Conservation (phyloP, 2,888 invertebrate genomes). For the Microctonus brassicae region DNA sequence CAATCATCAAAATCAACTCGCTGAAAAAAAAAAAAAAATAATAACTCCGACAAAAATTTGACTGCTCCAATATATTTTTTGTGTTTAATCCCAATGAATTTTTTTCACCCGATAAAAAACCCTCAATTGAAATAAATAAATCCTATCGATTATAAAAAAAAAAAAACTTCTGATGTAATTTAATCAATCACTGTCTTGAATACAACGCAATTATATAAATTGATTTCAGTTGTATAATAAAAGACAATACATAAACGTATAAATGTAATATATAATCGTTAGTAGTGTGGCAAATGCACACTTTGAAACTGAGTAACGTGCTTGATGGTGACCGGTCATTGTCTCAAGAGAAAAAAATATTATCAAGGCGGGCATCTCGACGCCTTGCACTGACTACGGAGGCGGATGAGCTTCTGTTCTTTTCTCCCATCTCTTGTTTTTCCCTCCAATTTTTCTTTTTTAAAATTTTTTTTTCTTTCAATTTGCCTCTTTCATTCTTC, state of each 20-base stretch:
- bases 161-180: no score
- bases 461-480: conserved; percentile 38
- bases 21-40: no score
- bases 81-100: no score
- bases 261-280: conserved; percentile 15
- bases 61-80: no score
- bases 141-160: no score
- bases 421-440: conserved; percentile 22
- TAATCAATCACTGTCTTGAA: no score
- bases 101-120: no score
- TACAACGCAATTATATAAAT: not conserved
- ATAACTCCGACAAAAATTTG: no score
- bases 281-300: conserved; percentile 50
- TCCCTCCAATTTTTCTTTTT: conserved; percentile 1
- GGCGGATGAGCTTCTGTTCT: conserved; percentile 54
- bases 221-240: no score
- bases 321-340: conserved; percentile 61
- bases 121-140: no score
- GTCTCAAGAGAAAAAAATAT: conserved; percentile 56
- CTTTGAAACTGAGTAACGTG: conserved; percentile 55
- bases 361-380: conserved; percentile 62
- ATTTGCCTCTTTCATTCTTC: conserved; percentile 17
- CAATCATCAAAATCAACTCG: no score
- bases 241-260: not conserved
- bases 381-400: conserved; percentile 57